Evolutionary conservation across 2,888 invertebrate genomes (phyloP), one percentile per base, ranked within the genome.

Genomic region (Ennomos fuscantarius): DNA sequence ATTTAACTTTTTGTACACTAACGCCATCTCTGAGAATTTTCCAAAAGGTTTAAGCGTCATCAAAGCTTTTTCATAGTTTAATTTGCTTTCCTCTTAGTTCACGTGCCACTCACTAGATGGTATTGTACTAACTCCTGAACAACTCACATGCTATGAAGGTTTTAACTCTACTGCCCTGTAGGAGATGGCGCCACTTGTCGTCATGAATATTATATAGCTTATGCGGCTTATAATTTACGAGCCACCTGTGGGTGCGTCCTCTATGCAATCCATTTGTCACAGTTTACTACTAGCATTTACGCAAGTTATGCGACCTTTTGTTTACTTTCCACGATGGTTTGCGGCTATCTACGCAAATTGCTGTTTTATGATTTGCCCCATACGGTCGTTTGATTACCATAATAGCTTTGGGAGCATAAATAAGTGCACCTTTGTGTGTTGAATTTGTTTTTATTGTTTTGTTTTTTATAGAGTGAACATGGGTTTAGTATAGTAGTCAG

Each of bases 231-330:
- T 51, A 37, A 60, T 64, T 65, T 63, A 65, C 53, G 45, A 50
- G 49, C 63, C 64, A 68, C 68, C 65, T 68, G 68, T 68, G 44
- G 63, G 62, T 50, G 54, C 37, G 47, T 43, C 57, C 43, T 62
- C 57, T 60, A 46, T 60, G 32, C 47, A 41, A 15, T n/a, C 52
- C 42, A 64, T 68, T 65, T 65, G 59, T 65, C 63, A 68, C 51
- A 47, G 56, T 56, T 24, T 55, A 56, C 45, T 54, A 44, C 56
- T 43, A 24, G 41, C 50, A 53, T 56, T 48, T 60, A 62, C 51
- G 52, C 41, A 56, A 39, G 57, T 47, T 57, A 48, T 58, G 56
- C 12, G 32, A 51, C 34, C 49, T 31, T 59, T 55, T 63, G 65
- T 66, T 64, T 61, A 62, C 59, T 48, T 58, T 41, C 39, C 44